phyloP scores from a whole-genome alignment of 2,888 invertebrate genomes.

The Drosophila mercatorum region DNA sequence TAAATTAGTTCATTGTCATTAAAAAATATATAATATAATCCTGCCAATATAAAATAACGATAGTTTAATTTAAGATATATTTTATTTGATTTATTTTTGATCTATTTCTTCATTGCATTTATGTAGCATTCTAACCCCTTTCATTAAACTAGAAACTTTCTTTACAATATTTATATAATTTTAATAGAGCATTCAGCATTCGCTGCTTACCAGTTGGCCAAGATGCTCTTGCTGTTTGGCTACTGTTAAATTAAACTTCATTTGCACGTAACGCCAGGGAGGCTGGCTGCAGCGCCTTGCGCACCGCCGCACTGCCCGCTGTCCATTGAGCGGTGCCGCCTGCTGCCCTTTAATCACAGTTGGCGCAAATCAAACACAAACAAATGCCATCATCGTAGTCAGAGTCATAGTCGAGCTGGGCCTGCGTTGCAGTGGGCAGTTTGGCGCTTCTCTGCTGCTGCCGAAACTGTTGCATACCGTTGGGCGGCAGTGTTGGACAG shows the following conservation, averaged over 20 bases:
- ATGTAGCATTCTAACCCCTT: too few species aligned
- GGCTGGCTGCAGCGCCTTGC: conserved; percentile 11
- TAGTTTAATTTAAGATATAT: too few species aligned
- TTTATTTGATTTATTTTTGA: too few species aligned
- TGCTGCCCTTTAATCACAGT: conserved; percentile 73
- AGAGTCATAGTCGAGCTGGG: background rate
- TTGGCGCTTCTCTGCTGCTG: conserved; percentile 21
- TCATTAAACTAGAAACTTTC: too few species aligned
- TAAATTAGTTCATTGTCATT: too few species aligned
- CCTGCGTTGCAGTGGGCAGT: conserved; percentile 1
- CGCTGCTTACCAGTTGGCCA: background rate
- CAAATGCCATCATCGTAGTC: conserved; percentile 65
- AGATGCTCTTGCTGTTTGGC: conserved; percentile 28
- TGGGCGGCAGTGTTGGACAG: conserved; percentile 33
- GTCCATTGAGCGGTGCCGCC: conserved; percentile 14
- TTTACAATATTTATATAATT: too few species aligned
- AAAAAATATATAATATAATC: too few species aligned
- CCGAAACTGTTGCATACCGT: conserved; percentile 70
- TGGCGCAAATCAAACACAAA: conserved; percentile 73
- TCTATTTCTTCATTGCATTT: too few species aligned
- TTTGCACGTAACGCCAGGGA: conserved; percentile 39
- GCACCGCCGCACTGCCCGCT: conserved; percentile 3
- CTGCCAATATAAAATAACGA: too few species aligned
- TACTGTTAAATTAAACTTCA: conserved; percentile 66
- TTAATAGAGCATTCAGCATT: conserved; percentile 3